These are phyloP conservation scores for Eilema griseolum DNA, from an alignment of 2,888 invertebrate species.

Conservation along the genomic window DNA sequence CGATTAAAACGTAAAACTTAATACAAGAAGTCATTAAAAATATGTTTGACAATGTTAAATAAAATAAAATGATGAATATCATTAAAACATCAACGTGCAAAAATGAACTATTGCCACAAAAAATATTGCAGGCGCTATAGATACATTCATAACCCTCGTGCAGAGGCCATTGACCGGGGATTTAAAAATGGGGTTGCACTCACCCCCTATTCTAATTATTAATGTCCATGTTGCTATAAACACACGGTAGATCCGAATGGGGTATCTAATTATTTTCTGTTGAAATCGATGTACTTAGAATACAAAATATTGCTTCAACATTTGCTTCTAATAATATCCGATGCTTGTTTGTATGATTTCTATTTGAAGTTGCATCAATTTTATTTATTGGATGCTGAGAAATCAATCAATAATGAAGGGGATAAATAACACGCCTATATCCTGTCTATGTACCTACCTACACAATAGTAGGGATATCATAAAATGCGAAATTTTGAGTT, in stretches of 20 bases:
- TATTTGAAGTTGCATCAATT: no score
- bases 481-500: no score
- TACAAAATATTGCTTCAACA: neutral
- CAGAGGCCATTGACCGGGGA: conserved; percentile 54
- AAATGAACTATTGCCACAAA: conserved; percentile 30
- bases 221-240: conserved; percentile 48
- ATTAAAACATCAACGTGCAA: neutral
- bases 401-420: neutral
- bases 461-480: neutral
- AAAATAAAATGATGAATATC: neutral
- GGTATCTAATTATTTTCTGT: conserved; percentile 34
- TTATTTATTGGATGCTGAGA: neutral
- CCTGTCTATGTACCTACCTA: neutral
- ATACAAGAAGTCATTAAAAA: neutral
- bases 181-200: conserved; percentile 55
- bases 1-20: neutral
- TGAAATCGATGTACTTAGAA: neutral
- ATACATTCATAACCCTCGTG: conserved; percentile 25
- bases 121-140: conserved; percentile 42
- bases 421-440: neutral
- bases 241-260: conserved; percentile 40
- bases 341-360: neutral
- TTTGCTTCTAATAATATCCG: neutral
- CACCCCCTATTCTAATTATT: conserved; percentile 56
- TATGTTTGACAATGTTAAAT: neutral